Evolutionary conservation across 2,113 vertebrate genomes (phyloP), one percentile per base, ranked within the genome.

Genomic region (Beaufortia kweichowensis): DNA sequence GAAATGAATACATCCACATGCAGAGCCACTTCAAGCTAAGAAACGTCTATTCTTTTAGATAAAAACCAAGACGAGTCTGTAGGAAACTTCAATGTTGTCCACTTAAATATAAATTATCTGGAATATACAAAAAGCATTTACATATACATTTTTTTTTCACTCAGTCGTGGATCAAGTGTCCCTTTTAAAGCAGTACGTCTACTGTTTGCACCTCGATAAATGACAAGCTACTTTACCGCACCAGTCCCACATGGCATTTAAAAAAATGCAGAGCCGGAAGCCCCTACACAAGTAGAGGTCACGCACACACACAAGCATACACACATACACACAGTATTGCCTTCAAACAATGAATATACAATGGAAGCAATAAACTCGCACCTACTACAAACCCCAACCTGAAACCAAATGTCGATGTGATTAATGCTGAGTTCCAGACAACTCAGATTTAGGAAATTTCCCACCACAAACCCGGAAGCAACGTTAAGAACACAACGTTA

Each of bases 81-180:
- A 88, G 90, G 87, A 93, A 93, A 92, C 85, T 59, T 88, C 46
- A 67, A 77, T 84, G 72, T 88, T 83, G 14, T 76, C 78, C 74
- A 67, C 72, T 82, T 84, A 39, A 80, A 91, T 93, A 92, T 90
- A 92, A 92, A 92, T 89, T 84, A 89, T 91, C 87, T 87, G 82
- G 88, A 90, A 88, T 92, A 87, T 93, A 92, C 88, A 92, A 93
- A 92, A 89, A 78, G 87, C 90, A 89, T 90, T 80, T 90, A 74
- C 57, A 73, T 89, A 88, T 87, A 92, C 85, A 77, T 90, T 89
- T 88, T 83, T 85, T 82, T 81, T 87, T 86, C 86, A 86, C 84
- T 77, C 84, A 87, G 73, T 88, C 83, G 85, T 85, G 86, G 87
- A 85, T 88, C 82, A 86, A 9, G 24, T 82, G 81, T 85, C 82